Evolutionary conservation across 2,888 invertebrate species (phyloP).

Genomic region (Cetonia aurata): DNA sequence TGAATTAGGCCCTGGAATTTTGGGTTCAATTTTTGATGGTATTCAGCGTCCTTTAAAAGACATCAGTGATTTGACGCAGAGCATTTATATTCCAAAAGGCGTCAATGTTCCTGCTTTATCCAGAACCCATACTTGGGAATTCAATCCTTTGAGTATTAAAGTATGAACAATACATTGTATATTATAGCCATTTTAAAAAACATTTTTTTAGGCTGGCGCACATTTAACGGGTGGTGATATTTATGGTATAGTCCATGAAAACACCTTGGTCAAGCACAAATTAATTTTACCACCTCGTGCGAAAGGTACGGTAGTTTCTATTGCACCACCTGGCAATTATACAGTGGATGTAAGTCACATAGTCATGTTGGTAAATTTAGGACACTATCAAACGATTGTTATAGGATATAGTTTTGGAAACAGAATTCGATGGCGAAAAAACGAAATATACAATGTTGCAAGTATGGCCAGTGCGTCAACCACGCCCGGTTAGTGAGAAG

Average conservation of each 20-base stretch:
- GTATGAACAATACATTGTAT: conserved; percentile 62
- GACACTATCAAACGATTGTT: conserved; percentile 45
- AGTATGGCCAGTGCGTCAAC: conserved; percentile 99
- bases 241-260: conserved; percentile 96
- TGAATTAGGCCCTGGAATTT: conserved; percentile 98
- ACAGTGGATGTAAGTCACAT: conserved; percentile 82
- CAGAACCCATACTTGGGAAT: conserved; percentile 89
- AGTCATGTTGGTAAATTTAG: neutral
- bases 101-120: conserved; percentile 94
- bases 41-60: conserved; percentile 99
- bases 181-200: conserved; percentile 21
- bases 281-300: conserved; percentile 94
- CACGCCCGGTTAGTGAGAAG: conserved; percentile 97
- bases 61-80: conserved; percentile 92
- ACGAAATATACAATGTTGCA: conserved; percentile 96
- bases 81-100: conserved; percentile 99
- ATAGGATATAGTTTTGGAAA: conserved; percentile 95
- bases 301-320: conserved; percentile 96
- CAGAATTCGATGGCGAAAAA: conserved; percentile 97
- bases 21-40: conserved; percentile 99
- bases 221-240: conserved; percentile 99
- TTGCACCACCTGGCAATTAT: conserved; percentile 95
- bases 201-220: conserved; percentile 80
- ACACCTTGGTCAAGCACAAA: conserved; percentile 97
- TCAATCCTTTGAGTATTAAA: conserved; percentile 86